Percentiles rank a stretch among this genome's conserved stretches.
Evolutionary conservation across 2,797 vertebrate species (phyloP).

Genomic region (Catharus ustulatus): DNA sequence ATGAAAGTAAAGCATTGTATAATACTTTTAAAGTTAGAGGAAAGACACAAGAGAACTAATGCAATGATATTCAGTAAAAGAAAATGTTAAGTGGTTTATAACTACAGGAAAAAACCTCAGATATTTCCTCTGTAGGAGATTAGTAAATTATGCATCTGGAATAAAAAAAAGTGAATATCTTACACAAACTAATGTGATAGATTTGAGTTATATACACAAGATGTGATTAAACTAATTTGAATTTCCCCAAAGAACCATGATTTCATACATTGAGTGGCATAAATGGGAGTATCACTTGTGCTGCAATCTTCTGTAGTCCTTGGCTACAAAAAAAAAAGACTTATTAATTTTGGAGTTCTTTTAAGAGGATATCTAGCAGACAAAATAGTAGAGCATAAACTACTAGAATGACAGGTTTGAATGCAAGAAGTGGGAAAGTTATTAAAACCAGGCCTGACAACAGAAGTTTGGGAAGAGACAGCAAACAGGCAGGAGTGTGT

Average conservation of each 20-base stretch:
- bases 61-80: background rate
- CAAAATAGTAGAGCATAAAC: background rate
- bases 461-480: background rate
- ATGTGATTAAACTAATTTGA: background rate
- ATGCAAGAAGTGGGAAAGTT: background rate
- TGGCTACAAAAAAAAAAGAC: background rate
- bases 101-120: background rate
- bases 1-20: background rate
- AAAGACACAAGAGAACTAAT: background rate
- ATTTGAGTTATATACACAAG: background rate
- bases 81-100: background rate
- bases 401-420: background rate
- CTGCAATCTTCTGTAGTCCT: background rate
- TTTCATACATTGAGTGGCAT: background rate
- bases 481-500: background rate
- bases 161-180: background rate
- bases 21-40: background rate
- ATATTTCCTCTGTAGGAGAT: background rate
- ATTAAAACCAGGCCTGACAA: background rate
- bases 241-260: background rate
- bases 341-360: background rate
- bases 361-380: background rate
- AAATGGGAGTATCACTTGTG: background rate
- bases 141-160: background rate
- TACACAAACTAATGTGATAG: background rate